Conservation (phyloP, 53 echinoderm and acorn worm genomes). For the Glandiceps talaboti region DNA sequence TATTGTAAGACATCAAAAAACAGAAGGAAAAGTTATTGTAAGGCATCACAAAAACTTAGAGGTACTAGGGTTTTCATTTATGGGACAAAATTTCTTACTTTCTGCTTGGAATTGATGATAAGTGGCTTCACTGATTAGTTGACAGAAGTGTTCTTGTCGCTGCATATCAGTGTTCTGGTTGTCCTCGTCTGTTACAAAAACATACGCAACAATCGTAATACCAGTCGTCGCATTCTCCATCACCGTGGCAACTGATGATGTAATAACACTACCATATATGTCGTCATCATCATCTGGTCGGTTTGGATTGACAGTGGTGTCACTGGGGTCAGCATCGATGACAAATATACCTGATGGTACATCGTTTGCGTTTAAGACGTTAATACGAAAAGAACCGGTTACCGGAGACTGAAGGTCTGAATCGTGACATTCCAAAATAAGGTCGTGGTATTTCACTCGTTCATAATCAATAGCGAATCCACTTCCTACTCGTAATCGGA, state of each 20-base stretch:
- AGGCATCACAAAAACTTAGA: too few relatives aligned
- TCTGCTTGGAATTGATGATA: constrained; percentile 13
- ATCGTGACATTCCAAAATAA: constrained; percentile 28
- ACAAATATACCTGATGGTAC: constrained; percentile 27
- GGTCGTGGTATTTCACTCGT: neutral
- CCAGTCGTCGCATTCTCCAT: constrained; percentile 23
- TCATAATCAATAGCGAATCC: constrained; percentile 22
- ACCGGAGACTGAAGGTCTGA: constrained; percentile 21
- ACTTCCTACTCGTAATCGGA: constrained; percentile 27
- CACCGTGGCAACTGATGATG: constrained; percentile 15
- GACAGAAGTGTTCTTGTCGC: neutral
- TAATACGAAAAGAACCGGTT: constrained; percentile 18
- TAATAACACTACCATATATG: constrained; percentile 16
- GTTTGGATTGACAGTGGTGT: constrained; percentile 15
- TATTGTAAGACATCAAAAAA: too few relatives aligned
- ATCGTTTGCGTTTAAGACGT: constrained; percentile 26
- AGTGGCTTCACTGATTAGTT: constrained; percentile 26
- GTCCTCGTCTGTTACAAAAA: constrained; percentile 20
- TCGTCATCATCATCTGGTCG: constrained; percentile 5
- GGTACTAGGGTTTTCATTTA: too few relatives aligned
- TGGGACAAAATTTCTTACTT: constrained; percentile 19
- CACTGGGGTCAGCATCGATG: constrained; percentile 20
- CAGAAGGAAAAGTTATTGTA: too few relatives aligned
- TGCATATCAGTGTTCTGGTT: neutral
- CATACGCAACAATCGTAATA: constrained; percentile 20